Evolutionary conservation across 2,888 invertebrate genomes (phyloP), one percentile per base, ranked within the genome.

Genomic region (Spilosoma lubricipeda): DNA sequence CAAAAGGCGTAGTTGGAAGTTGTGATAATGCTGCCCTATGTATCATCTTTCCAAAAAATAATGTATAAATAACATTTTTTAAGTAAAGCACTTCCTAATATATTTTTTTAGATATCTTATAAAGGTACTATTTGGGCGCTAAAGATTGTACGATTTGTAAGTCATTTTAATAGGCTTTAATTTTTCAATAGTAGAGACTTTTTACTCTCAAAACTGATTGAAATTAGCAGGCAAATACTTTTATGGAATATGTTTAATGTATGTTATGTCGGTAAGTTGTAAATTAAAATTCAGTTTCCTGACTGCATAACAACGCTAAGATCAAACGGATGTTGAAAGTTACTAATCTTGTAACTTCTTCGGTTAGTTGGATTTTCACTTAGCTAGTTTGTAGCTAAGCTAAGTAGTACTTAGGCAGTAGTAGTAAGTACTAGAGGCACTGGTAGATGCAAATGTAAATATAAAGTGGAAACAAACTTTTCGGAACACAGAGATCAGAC

Each of bases 371-470:
- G 39, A 66, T 66, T 66, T 39, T 33, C 65, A 66, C 65, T 39
- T 66, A 36, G 13, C 36, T 23, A 66, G 39, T n/a, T 5, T 39
- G 11, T 36, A 65, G 36, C 65, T 65, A 66, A 66, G n/a, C 65
- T 36, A 30, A 65, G n/a, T n/a, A n/a, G n/a, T n/a, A n/a, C n/a
- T n/a, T n/a, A n/a, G n/a, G n/a, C n/a, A n/a, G n/a, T n/a, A n/a
- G n/a, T n/a, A n/a, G n/a, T n/a, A n/a, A n/a, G 65, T 65, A 65
- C 20, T 64, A 59, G 64, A 64, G 64, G 64, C 33, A 33, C 23
- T 36, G n/a, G 65, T 23, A 66, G 65, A n/a, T 66, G 39, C 5
- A 27, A 39, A 27, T 66, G 39, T 66, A 66, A 66, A 66, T 30
- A 66, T n/a, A 36, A 39, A 39, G 39, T 66, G 39, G 39, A 66